A percentile compares a stretch with the other conserved stretches of the same genome.
These are phyloP conservation scores for Leptopterna dolabrata DNA, from an alignment of 2,888 invertebrate genomes.

Conservation along the genomic window DNA sequence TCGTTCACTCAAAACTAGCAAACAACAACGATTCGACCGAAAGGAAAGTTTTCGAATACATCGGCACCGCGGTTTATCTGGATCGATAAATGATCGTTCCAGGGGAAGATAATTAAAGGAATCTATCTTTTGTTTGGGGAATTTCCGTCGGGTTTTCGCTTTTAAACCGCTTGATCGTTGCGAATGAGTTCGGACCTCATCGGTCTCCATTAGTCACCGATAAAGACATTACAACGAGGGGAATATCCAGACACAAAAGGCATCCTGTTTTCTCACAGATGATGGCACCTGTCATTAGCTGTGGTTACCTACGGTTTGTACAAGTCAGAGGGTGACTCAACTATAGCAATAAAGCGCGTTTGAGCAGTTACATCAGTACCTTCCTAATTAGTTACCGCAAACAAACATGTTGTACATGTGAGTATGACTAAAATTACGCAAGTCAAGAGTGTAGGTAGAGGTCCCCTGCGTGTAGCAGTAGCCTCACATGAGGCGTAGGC, in stretches of 20 bases:
- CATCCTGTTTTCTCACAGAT: background rate
- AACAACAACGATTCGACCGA: background rate
- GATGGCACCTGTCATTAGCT: too few species aligned
- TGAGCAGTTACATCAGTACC: too few species aligned
- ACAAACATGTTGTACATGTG: too few species aligned
- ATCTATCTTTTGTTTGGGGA: background rate
- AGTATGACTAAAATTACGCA: too few species aligned
- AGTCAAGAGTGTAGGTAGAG: too few species aligned
- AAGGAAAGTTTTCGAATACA: background rate
- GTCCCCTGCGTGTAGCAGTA: too few species aligned
- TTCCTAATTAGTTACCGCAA: too few species aligned
- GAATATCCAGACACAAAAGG: background rate
- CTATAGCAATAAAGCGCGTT: too few species aligned
- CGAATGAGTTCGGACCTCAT: background rate
- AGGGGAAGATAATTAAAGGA: background rate
- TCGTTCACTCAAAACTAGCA: too few species aligned
- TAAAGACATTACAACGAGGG: background rate
- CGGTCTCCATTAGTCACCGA: background rate
- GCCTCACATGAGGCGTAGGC: too few species aligned
- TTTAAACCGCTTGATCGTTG: background rate
- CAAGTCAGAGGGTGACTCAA: too few species aligned
- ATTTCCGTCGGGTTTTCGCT: background rate
- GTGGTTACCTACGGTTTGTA: background rate
- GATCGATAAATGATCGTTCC: background rate
- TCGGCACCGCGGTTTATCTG: background rate